A percentile compares a stretch with the other conserved stretches of the same genome.
phyloP scores from a whole-genome alignment of 2,113 vertebrate species.

The Hemiscyllium ocellatum region DNA sequence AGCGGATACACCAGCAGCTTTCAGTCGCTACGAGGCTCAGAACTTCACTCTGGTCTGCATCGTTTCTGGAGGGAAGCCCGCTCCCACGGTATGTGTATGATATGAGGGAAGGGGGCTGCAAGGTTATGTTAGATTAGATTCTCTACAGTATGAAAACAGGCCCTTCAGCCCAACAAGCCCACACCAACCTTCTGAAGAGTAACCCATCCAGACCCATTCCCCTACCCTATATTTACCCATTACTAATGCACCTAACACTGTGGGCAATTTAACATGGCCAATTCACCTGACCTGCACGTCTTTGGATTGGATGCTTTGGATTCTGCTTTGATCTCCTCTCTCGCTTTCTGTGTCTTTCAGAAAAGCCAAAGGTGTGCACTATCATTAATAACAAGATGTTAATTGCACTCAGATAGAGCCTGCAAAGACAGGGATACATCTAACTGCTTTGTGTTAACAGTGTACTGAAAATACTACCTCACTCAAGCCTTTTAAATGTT shows the following conservation, averaged over 20 bases:
- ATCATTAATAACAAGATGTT: background rate
- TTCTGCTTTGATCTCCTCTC: background rate
- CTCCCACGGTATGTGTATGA: conserved; percentile 69
- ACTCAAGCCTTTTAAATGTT: too few relatives aligned
- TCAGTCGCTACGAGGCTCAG: conserved; percentile 84
- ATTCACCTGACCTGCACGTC: too few relatives aligned
- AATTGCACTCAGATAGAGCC: background rate
- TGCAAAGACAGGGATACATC: background rate
- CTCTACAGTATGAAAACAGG: too few relatives aligned
- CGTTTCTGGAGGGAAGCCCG: conserved; percentile 82
- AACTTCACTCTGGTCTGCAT: conserved; percentile 90
- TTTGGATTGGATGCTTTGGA: too few relatives aligned
- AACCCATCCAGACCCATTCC: too few relatives aligned
- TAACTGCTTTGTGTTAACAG: background rate
- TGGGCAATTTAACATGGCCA: too few relatives aligned
- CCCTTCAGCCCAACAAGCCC: too few relatives aligned
- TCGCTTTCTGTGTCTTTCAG: too few relatives aligned
- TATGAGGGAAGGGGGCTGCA: background rate
- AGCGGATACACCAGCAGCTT: conserved; percentile 67
- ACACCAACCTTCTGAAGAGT: too few relatives aligned
- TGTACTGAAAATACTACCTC: background rate
- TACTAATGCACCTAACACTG: too few relatives aligned
- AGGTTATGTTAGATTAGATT: background rate
- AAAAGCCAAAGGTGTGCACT: too few relatives aligned
- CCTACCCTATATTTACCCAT: too few relatives aligned